These are phyloP conservation scores for Archivesica marissinica DNA, from an alignment of 1,140 invertebrate genomes.

Conservation along the genomic window DNA sequence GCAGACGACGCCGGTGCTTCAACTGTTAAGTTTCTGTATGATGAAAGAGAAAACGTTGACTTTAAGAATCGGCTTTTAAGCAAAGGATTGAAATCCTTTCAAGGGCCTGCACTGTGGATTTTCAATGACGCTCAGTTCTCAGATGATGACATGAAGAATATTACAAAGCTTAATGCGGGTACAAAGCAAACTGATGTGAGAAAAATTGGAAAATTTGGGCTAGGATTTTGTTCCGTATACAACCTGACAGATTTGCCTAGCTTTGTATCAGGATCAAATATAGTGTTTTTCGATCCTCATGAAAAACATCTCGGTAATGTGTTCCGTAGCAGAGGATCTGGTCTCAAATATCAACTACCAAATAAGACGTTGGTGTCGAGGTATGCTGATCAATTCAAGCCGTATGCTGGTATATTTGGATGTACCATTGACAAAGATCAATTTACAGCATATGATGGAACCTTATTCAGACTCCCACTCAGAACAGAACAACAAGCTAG, in stretches of 20 bases:
- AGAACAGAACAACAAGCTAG: conserved; percentile 73
- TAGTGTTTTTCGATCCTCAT: conserved; percentile 51
- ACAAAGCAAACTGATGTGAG: conserved; percentile 26
- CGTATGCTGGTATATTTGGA: conserved; percentile 75
- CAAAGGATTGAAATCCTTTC: conserved; percentile 70
- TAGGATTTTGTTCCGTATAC: conserved; percentile 54
- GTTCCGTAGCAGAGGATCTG: neutral
- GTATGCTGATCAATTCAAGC: conserved; percentile 52
- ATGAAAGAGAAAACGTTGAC: conserved; percentile 74
- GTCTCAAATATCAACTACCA: conserved; percentile 6
- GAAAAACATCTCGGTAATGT: conserved; percentile 37
- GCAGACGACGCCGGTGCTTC: conserved; percentile 81
- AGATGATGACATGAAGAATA: conserved; percentile 74
- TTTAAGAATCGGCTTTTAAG: conserved; percentile 67
- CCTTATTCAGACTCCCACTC: conserved; percentile 79
- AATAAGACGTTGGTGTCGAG: conserved; percentile 17
- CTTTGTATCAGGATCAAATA: conserved; percentile 20
- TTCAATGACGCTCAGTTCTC: conserved; percentile 77
- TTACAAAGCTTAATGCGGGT: conserved; percentile 67
- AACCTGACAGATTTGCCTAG: conserved; percentile 58
- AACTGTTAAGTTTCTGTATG: conserved; percentile 77
- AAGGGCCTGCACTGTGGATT: conserved; percentile 76
- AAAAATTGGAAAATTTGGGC: conserved; percentile 54
- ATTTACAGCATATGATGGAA: conserved; percentile 67
- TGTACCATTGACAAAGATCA: conserved; percentile 60